Evolutionary conservation across 2,797 vertebrate species (phyloP).

Genomic region (Netta rufina): DNA sequence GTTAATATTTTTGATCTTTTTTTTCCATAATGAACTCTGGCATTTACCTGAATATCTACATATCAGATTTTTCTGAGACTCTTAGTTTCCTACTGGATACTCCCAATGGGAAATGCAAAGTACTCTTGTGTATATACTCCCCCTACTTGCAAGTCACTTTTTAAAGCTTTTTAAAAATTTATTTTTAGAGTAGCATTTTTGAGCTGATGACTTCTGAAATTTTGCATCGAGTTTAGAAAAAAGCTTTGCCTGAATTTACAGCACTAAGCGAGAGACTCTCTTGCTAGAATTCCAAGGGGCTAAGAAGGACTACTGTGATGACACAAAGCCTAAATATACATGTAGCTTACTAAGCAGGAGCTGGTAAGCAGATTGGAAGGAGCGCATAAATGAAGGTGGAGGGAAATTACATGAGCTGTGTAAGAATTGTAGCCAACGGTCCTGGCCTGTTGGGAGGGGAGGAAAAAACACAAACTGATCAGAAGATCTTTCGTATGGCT

Average conservation of each 20-base stretch:
- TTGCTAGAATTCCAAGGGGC: background rate
- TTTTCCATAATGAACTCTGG: background rate
- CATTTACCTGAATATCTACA: background rate
- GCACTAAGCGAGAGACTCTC: background rate
- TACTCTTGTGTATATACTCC: background rate
- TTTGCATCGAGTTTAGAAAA: background rate
- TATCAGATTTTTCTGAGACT: background rate
- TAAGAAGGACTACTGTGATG: background rate
- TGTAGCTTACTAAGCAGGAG: background rate
- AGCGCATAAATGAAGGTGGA: background rate
- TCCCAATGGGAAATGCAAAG: background rate
- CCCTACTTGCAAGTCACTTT: background rate
- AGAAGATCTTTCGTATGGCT: background rate
- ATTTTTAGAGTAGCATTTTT: background rate
- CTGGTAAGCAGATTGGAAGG: background rate
- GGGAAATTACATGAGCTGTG: accelerated
- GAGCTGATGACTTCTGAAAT: constrained; percentile 19
- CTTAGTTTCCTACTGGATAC: background rate
- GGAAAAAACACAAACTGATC: background rate
- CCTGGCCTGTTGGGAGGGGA: accelerated
- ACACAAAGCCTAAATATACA: background rate
- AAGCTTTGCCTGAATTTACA: background rate
- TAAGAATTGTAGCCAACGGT: background rate
- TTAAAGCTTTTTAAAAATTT: background rate
- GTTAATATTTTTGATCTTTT: background rate